Base-by-base conservation (phyloP, 1,140 invertebrate species). In the Penaeus vannamei region DNA sequence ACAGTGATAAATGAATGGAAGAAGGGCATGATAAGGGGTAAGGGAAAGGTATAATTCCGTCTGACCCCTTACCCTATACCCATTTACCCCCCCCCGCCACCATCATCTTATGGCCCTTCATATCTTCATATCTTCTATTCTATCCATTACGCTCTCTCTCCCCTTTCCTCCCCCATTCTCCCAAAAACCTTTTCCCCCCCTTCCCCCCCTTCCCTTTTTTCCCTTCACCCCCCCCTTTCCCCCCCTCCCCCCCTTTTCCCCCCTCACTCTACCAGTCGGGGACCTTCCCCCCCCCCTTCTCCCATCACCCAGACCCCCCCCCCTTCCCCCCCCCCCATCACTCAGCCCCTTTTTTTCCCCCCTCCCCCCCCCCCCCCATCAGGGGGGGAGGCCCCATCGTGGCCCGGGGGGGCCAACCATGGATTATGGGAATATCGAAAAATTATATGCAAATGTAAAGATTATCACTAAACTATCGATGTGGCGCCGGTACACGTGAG, bases 81-180 rank as follows among this genome's bases (percentile, higher is more conserved):
- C 36, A 36, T 86, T 91, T 60, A 32, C 90, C 60, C 79, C 46
- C 32, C 81, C 77, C n/a, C 36, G 26, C 32, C 46, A 14, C n/a
- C 61, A 14, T 8, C 46, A 26, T 26, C 64, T 66, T 7, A 2
- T 7, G 2, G 2, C 26, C 64, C 64, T 7, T 7, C 26, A 2
- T 7, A 7, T 7, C 26, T 66, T 66, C 7, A 3, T 26, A 23
- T 42, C 36, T 8, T 22, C 12, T 20, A 4, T 69, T 22, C 19
- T 69, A n/a, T 26, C 29, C 20, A 26, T 22, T 14, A 10, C 84
- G 17, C 76, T 72, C 85, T 88, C 69, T 80, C 59, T 66, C 83
- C 20, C 66, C 62, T 64, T 42, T 42, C 62, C 84, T 61, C 29
- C 60, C 61, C 46, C 89, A 64, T 53, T 42, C 60, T 86, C 80